Evolutionary conservation across 1,140 invertebrate genomes (phyloP), one percentile per base, ranked within the genome.

Genomic region (Metaphire vulgaris): DNA sequence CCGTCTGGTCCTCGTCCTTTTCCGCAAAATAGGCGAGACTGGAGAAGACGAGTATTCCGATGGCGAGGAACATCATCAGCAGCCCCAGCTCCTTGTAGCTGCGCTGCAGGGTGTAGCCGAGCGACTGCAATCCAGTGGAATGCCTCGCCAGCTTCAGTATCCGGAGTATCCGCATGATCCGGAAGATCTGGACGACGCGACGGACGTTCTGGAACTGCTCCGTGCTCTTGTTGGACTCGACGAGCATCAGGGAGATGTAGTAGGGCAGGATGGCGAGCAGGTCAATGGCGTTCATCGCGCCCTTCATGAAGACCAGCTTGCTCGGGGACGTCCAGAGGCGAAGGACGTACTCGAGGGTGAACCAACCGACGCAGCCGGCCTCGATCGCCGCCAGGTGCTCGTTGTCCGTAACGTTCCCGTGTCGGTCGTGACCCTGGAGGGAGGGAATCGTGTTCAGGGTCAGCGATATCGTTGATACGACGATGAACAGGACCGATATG

Each of bases 271-370:
- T n/a, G n/a, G n/a, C n/a, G n/a, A n/a, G n/a, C n/a, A n/a, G n/a
- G n/a, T n/a, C n/a, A n/a, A 99, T 99, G 79, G 99, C 91, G 88
- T 99, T 99, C 81, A 99, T 90, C 85, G 95, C 94, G 83, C 96
- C 96, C 66, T 99, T 99, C 89, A 99, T 97, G 89, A 99, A 99
- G 87, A 98, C 97, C 94, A 97, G 98, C 87, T 99, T 99, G 89
- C 98, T 94, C 80, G 97, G 97, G 79, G 96, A 97, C 77, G 97
- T 96, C 89, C 94, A 95, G 88, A 99, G 98, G 82, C 97, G 91
- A 81, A 99, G 90, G 84, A 98, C 90, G 89, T 99, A n/a, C n/a
- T n/a, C n/a, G n/a, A n/a, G n/a, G n/a, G n/a, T n/a, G n/a, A n/a
- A n/a, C n/a, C n/a, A n/a, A 99, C n/a, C n/a, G 87, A 99, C 99